phyloP scores from a whole-genome alignment of 2,797 vertebrate genomes.

The Coluber constrictor region DNA sequence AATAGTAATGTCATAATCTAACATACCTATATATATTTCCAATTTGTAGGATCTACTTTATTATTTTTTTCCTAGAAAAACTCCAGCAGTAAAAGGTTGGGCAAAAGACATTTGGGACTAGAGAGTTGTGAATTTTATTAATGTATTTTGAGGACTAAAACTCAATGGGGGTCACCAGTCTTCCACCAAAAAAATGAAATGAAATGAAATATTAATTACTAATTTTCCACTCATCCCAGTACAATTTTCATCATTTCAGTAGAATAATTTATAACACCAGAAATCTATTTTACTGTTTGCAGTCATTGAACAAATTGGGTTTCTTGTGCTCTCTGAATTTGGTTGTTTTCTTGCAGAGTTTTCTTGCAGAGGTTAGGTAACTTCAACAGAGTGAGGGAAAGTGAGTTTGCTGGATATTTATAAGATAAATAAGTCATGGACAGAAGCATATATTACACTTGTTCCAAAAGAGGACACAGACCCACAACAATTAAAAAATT shows the following conservation, averaged over 20 bases:
- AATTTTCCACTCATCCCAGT: not conserved
- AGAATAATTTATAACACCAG: no score
- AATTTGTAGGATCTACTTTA: not conserved
- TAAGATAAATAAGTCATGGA: not conserved
- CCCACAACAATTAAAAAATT: no score
- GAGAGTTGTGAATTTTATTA: not conserved
- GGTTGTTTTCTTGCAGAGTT: not conserved
- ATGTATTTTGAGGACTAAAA: not conserved
- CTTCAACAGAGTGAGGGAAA: not conserved
- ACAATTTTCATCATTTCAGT: not conserved
- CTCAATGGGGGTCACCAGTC: not conserved
- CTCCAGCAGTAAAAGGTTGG: not conserved
- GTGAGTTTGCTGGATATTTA: not conserved
- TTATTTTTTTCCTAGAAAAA: not conserved
- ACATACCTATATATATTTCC: not conserved
- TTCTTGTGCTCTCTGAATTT: not conserved
- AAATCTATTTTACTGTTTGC: not conserved
- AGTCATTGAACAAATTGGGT: not conserved
- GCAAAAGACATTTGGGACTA: not conserved
- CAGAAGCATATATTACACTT: no score
- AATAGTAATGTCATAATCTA: not conserved
- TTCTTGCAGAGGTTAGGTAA: not conserved
- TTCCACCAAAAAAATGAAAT: not conserved
- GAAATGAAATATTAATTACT: not conserved
- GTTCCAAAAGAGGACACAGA: no score